Evolutionary conservation across 2,888 invertebrate species (phyloP).

Genomic region (Eristalis intricaria): DNA sequence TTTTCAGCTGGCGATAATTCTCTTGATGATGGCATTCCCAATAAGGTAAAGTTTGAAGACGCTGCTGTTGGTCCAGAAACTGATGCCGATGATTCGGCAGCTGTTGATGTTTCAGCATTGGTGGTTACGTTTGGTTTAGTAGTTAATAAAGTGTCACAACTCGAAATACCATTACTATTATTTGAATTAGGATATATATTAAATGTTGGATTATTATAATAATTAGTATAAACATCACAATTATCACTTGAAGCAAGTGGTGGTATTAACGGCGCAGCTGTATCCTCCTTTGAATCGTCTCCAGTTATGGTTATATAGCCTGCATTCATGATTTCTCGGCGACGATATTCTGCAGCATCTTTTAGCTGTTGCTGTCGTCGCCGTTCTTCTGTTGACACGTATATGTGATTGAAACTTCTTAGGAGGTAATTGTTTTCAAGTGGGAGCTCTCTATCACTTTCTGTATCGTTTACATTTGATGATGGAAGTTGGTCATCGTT

Average conservation of each 20-base stretch:
- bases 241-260: constrained; percentile 67
- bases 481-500: not conserved
- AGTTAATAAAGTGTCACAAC: not conserved
- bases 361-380: constrained; percentile 63
- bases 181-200: constrained; percentile 59
- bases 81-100: not conserved
- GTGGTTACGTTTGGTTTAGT: not conserved
- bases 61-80: not conserved
- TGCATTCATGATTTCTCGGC: constrained; percentile 16
- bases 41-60: not conserved
- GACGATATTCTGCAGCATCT: constrained; percentile 20
- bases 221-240: constrained; percentile 75
- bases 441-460: constrained; percentile 63
- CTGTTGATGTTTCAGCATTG: not conserved
- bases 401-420: constrained; percentile 78
- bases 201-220: constrained; percentile 71
- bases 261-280: constrained; percentile 58
- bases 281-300: constrained; percentile 42
- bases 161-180: constrained; percentile 57
- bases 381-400: constrained; percentile 65
- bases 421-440: constrained; percentile 76
- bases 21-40: not conserved
- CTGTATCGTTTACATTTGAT: constrained; percentile 2
- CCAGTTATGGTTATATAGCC: constrained; percentile 46
- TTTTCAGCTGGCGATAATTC: not conserved